Base-by-base conservation (phyloP, 2,888 invertebrate species). In the Leptinotarsa haldemani region DNA sequence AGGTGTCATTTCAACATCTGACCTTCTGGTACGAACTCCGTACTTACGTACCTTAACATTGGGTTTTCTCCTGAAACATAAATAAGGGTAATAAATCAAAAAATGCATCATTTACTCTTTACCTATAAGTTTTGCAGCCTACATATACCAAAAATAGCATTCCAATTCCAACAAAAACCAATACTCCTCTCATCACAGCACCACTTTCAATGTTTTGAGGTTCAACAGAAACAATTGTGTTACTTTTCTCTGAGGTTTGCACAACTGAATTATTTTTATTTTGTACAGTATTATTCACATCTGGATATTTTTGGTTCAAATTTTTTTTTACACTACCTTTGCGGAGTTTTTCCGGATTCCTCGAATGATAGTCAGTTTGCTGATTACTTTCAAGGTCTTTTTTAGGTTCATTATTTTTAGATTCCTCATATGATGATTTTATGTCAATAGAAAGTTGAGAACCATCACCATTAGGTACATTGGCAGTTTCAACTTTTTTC, bases 1-100 rank as follows among this genome's bases (percentile, higher is more conserved):
- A 20, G 86, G 88, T 67, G 84, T 82, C 87, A 88, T 88, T 83
- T 88, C 87, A 20, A 87, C 81, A 79, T 88, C 87, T 58, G 83
- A 84, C 76, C 86, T 82, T 71, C 83, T 83, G n/a, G 85, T 80
- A 74, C 84, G 80, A 20, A 88, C 83, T 4, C 88, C 88, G 79
- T 88, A 88, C 80, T 87, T 88, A 71, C 82, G 79, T 25, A 87
- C 83, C 58, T 84, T 82, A 18, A 82, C 75, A 12, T 82, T 69
- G 18, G 70, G 63, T 64, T 76, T 81, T 71, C 72, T 75, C 40
- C 82, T 82, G 63, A 68, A 79, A 81, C 61, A 70, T 63, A 50
- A 65, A 64, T 1, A 50, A 50, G 50, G 5, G 15, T 50, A 15
- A 50, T 16, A 50, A 13, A 50, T 50, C 13, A 5, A 4, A 56